Evolutionary conservation across 2,113 vertebrate species (phyloP), one percentile per base, ranked within the genome.

Genomic region (Chloebia gouldiae): DNA sequence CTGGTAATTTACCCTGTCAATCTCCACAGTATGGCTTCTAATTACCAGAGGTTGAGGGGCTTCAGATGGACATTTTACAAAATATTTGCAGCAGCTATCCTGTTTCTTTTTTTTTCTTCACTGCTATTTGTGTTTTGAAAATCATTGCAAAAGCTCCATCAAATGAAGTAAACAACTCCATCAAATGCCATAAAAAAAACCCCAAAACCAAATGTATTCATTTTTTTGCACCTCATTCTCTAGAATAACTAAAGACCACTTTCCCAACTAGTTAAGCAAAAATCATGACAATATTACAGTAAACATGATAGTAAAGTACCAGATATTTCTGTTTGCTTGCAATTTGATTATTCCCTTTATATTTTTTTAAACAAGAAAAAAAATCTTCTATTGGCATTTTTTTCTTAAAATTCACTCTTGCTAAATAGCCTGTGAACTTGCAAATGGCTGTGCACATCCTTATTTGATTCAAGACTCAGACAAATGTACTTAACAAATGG

Each of bases 1-100:
- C 96, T 97, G 95, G 96, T 98, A 98, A 98, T 98, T 98, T 98
- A 97, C 93, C 81, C 90, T 97, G 97, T 97, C 96, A 96, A 86
- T 97, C 93, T 96, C 96, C 96, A 96, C 85, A 60, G 94, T 97
- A 92, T 93, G 96, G 97, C 96, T 96, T 97, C 98, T 97, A 97
- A 97, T 96, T 96, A 95, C 92, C 86, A 94, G 91, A 92, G 90
- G 83, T 69, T 94, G 93, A 96, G 92, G 44, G 92, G 97, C 96
- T 97, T 96, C 94, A 93, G 92, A 97, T 95, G 85, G 96, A 96
- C 91, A 95, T 95, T 97, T 98, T 94, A 88, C 78, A 88, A 97
- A 97, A 93, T 95, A 96, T 93, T 95, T 98, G 97, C 79, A 98
- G 81, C 75, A 86, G 89, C 57, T 84, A 95, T 42, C 76, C 37